phyloP scores from a whole-genome alignment of 1,140 invertebrate species.

The Drosophila pallidifrons region DNA sequence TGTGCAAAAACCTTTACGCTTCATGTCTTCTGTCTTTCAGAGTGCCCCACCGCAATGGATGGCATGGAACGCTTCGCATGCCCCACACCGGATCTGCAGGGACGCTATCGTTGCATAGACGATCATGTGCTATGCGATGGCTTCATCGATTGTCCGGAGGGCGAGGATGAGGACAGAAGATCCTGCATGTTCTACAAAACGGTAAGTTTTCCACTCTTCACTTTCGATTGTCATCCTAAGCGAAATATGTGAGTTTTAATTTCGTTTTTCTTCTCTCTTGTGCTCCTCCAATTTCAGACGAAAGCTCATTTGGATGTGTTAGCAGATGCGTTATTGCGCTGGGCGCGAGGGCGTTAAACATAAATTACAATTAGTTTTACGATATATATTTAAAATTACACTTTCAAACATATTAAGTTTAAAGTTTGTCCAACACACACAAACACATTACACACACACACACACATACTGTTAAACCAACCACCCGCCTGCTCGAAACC shows the following conservation, averaged over 20 bases:
- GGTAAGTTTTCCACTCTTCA: conserved; percentile 87
- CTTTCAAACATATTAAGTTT: conserved; percentile 47
- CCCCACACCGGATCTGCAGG: conserved; percentile 94
- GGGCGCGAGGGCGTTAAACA: conserved; percentile 92
- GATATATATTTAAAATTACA: conserved; percentile 55
- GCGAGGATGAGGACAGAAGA: conserved; percentile 96
- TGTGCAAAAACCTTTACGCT: conserved; percentile 32
- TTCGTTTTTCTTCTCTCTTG: background rate
- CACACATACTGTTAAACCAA: conserved; percentile 46
- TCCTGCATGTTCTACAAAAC: conserved; percentile 99
- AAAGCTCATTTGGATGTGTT: conserved; percentile 97
- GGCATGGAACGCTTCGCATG: conserved; percentile 98
- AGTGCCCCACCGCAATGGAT: conserved; percentile 96
- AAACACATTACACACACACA: conserved; percentile 31
- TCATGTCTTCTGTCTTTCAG: conserved; percentile 85
- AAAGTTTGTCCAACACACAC: conserved; percentile 41
- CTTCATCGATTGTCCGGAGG: conserved; percentile 96
- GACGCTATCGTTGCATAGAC: conserved; percentile 97
- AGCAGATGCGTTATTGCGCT: conserved; percentile 95
- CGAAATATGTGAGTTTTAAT: background rate
- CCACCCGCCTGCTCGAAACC: conserved; percentile 56
- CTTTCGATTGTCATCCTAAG: background rate
- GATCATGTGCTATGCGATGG: conserved; percentile 98
- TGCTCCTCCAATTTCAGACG: conserved; percentile 89
- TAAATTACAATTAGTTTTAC: conserved; percentile 72